Evolutionary conservation across 2,113 vertebrate species (phyloP).

Genomic region (Podarcis raffonei): DNA sequence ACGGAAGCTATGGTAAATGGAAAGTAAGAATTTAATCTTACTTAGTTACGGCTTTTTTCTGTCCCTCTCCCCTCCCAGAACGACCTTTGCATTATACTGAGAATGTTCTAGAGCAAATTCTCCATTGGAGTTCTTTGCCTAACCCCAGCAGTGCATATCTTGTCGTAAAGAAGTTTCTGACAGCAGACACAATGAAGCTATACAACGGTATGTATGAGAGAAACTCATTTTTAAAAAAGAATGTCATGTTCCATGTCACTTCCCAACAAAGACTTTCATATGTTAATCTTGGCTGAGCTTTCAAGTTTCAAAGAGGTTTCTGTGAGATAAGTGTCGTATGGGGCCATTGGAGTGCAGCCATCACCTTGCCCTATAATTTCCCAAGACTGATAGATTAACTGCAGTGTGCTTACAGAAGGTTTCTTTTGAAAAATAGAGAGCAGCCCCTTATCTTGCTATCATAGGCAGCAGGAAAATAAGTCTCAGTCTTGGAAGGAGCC

Average conservation of each 20-base stretch:
- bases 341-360: not conserved
- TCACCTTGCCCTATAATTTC: not conserved
- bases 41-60: not conserved
- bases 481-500: not conserved
- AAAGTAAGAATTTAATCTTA: not conserved
- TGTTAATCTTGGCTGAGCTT: not conserved
- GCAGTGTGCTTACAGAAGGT: not conserved
- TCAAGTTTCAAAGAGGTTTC: not conserved
- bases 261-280: not conserved
- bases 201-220: constrained; percentile 73
- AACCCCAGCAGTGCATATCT: constrained; percentile 89
- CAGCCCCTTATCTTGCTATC: not conserved
- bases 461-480: not conserved
- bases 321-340: too few relatives aligned
- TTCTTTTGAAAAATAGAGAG: not conserved
- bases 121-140: constrained; percentile 89
- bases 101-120: constrained; percentile 91
- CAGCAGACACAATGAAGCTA: constrained; percentile 59
- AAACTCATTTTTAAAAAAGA: not conserved
- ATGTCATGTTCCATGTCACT: not conserved
- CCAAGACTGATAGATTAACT: not conserved
- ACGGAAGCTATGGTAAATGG: not conserved
- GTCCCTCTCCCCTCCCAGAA: constrained; percentile 75
- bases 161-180: constrained; percentile 86
- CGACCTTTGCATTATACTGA: constrained; percentile 92